A percentile compares a stretch with the other conserved stretches of the same genome.
Evolutionary conservation across 2,113 vertebrate genomes (phyloP).

Genomic region (Channa argus): DNA sequence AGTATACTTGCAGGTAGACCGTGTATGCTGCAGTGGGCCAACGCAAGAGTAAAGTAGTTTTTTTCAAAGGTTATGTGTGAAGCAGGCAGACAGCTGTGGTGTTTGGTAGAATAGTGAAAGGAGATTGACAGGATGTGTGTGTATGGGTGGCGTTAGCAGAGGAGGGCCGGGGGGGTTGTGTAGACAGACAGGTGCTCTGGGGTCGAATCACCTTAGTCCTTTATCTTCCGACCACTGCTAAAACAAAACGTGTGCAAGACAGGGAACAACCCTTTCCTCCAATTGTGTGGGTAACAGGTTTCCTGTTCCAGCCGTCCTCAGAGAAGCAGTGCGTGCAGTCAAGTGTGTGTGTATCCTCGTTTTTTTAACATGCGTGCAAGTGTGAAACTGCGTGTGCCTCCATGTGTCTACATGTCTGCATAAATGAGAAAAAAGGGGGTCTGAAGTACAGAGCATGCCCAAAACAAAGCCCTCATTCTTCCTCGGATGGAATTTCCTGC

Average conservation of each 20-base stretch:
- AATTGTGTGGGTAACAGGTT: constrained; percentile 69
- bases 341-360: constrained; percentile 9
- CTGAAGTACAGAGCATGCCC: constrained; percentile 36
- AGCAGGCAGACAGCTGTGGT: constrained; percentile 63
- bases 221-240: constrained; percentile 53
- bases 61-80: constrained; percentile 56
- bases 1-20: constrained; percentile 54
- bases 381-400: constrained; percentile 4
- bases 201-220: constrained; percentile 62
- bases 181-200: constrained; percentile 76
- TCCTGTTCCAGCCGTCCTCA: constrained; percentile 65
- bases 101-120: constrained; percentile 40
- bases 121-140: constrained; percentile 64
- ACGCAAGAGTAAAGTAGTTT: constrained; percentile 41
- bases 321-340: constrained; percentile 42
- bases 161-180: constrained; percentile 7
- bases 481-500: constrained; percentile 75
- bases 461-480: constrained; percentile 81
- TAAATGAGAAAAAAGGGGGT: constrained; percentile 16
- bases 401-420: constrained; percentile 47
- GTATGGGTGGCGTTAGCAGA: constrained; percentile 25
- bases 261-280: constrained; percentile 81
- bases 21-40: constrained; percentile 35
- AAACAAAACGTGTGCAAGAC: constrained; percentile 74
- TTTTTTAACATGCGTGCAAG: constrained; percentile 21